Evolutionary conservation across 2,797 vertebrate species (phyloP), one percentile per base, ranked within the genome.

Genomic region (Cyclopterus lumpus): DNA sequence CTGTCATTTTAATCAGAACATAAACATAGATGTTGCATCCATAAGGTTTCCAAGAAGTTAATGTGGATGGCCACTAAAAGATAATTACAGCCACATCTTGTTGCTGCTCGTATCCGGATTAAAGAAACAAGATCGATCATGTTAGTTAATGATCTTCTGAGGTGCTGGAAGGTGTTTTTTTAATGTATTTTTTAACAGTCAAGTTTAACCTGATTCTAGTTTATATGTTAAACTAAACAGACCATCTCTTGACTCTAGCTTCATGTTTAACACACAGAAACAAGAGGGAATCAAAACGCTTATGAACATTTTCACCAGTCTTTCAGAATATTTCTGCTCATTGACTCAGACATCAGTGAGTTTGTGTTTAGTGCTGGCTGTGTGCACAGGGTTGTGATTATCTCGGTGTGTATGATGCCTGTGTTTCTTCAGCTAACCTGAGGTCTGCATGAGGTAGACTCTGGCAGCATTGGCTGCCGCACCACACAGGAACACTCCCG

Each of bases 391-490:
- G 10, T 6, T 6, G 54, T 22, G 20, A 51, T 26, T 30, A 6
- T 59, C 18, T 32, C 9, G 8, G n/a, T 61, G 6, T 22, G 22
- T 24, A n/a, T 20, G 32, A 58, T 18, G 57, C 30, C 16, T n/a
- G 22, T 16, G 40, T 64, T 14, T 51, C 30, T 8, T 24, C 8
- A 22, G 51, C 89, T 95, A 90, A 99, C 98, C 98, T 94, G 98
- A 97, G 54, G 88, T 94, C 79, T 99, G 95, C 95, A 99, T 99
- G 94, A 99, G 95, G 95, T 99, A 99, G 90, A 99, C 94, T 58
- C 97, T 96, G 73, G 94, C 91, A 12, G 96, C 96, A 1, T 99
- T 99, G 49, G 97, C 98, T 14, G 95, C 96, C 16, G 94, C 97
- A 7, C 98, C 98, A 64, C 95, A 97, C 18, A 99, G 85, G 85